Percentiles rank a stretch among this genome's conserved stretches.
Evolutionary conservation across 2,113 vertebrate genomes (phyloP).

Genomic region (Pholis gunnellus): DNA sequence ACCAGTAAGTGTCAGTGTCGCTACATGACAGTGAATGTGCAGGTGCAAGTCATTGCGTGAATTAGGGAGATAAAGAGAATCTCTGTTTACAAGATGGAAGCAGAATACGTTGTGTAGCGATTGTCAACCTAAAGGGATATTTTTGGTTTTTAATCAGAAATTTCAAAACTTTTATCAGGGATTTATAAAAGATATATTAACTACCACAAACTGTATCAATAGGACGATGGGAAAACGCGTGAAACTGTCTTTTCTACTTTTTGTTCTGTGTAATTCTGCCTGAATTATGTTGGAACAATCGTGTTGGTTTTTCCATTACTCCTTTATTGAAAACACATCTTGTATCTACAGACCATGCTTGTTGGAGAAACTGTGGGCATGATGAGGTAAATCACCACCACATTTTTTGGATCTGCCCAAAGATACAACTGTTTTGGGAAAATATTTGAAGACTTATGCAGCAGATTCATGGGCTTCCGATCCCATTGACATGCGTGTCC

Average conservation of each 20-base stretch:
- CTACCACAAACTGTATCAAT: not conserved
- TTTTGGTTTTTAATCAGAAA: not conserved
- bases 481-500: not conserved
- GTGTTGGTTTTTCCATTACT: too few relatives aligned
- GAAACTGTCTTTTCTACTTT: not conserved
- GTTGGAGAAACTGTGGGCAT: not conserved
- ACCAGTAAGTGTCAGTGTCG: not conserved
- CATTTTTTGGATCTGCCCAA: not conserved
- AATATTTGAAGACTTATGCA: not conserved
- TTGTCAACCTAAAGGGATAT: not conserved
- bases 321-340: not conserved
- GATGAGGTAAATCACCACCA: not conserved
- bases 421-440: not conserved
- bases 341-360: not conserved
- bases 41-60: not conserved
- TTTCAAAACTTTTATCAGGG: not conserved
- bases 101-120: not conserved
- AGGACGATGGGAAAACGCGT: too few relatives aligned
- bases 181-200: not conserved
- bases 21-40: not conserved
- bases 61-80: not conserved
- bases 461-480: not conserved
- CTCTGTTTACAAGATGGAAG: too few relatives aligned
- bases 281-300: not conserved
- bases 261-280: not conserved